Conservation (phyloP, 2,113 vertebrate species). For the Mustelus asterias region DNA sequence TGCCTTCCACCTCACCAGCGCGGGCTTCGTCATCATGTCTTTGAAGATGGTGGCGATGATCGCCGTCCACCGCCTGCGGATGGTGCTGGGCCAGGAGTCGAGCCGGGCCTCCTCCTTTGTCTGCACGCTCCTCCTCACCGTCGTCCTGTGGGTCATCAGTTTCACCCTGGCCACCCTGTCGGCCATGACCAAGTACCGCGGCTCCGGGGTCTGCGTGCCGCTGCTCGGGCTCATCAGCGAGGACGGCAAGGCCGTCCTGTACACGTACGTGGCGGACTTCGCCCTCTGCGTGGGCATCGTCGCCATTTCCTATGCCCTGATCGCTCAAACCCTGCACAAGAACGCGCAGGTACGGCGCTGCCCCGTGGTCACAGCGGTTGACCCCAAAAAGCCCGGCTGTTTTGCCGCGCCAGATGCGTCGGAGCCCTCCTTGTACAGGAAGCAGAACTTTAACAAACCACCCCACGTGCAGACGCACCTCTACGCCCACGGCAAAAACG, state of each 20-base stretch:
- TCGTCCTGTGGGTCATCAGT: constrained; percentile 30
- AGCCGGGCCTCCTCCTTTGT: background rate
- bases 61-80: constrained; percentile 25
- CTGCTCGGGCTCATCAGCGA: constrained; percentile 2
- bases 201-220: constrained; percentile 21
- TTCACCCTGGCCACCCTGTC: constrained; percentile 34
- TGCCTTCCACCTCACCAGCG: constrained; percentile 1
- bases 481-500: constrained; percentile 49
- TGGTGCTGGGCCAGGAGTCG: constrained; percentile 29
- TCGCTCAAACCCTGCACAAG: constrained; percentile 77
- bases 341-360: constrained; percentile 76
- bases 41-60: constrained; percentile 37
- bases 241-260: constrained; percentile 15
- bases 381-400: constrained; percentile 59
- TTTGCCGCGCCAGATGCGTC: constrained; percentile 62
- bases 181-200: constrained; percentile 2
- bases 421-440: constrained; percentile 73
- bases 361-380: constrained; percentile 61
- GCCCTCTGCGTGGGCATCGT: constrained; percentile 28
- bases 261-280: constrained; percentile 21
- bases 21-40: constrained; percentile 27
- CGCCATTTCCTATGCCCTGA: constrained; percentile 55
- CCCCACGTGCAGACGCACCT: constrained; percentile 67
- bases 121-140: background rate
- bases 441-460: constrained; percentile 75